Evolutionary conservation across 2,888 invertebrate genomes (phyloP).

Genomic region (Campaea margaritaria): DNA sequence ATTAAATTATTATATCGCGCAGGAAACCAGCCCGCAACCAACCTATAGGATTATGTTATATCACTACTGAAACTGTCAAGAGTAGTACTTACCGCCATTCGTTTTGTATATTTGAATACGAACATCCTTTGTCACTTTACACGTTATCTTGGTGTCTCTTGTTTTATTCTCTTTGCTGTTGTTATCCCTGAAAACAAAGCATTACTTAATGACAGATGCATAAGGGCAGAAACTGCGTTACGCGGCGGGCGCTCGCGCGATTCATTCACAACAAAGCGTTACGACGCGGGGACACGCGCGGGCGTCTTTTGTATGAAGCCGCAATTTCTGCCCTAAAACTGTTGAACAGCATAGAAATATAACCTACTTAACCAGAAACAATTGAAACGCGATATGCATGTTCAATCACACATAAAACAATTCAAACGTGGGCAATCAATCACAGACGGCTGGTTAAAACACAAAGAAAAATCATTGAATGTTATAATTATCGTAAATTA

Average conservation of each 20-base stretch:
- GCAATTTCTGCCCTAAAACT: too few species aligned
- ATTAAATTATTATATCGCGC: too few species aligned
- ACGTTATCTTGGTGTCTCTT: conserved; percentile 25
- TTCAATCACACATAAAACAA: conserved; percentile 26
- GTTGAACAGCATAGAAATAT: too few species aligned
- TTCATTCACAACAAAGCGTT: too few species aligned
- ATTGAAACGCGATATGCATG: background rate
- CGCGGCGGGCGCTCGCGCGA: too few species aligned
- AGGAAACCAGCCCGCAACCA: too few species aligned
- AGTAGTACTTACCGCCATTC: conserved; percentile 33
- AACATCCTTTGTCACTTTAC: conserved; percentile 25
- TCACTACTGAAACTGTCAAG: background rate
- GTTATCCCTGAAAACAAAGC: conserved; percentile 29
- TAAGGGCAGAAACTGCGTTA: too few species aligned
- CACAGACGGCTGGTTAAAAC: conserved; percentile 15
- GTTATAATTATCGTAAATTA: conserved; percentile 63
- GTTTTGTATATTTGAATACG: conserved; percentile 34
- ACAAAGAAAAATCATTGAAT: conserved; percentile 53
- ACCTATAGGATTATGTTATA: too few species aligned
- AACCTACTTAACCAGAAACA: too few species aligned
- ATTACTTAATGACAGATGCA: background rate
- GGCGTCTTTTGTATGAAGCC: too few species aligned
- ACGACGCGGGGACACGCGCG: too few species aligned
- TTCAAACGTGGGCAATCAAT: conserved; percentile 38
- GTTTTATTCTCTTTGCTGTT: conserved; percentile 15